phyloP scores from a whole-genome alignment of 2,797 vertebrate species.

The Lutjanus campechanus region DNA sequence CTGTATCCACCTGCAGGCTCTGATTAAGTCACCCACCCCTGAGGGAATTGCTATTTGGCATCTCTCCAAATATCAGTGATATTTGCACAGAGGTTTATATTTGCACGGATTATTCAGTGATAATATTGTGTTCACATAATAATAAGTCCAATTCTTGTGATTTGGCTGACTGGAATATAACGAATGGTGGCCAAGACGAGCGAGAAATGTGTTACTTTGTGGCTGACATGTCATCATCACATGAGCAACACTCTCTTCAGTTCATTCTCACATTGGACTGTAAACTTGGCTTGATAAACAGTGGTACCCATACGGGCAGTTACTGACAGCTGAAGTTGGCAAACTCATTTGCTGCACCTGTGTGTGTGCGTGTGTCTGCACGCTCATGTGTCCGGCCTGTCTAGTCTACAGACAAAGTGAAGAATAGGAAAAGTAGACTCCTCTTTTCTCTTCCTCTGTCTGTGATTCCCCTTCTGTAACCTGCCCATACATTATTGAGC shows the following conservation, averaged over 20 bases:
- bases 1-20: constrained; percentile 8
- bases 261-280: constrained; percentile 37
- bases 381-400: neutral
- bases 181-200: neutral
- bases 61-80: constrained; percentile 26
- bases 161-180: constrained; percentile 20
- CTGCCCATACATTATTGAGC: constrained; percentile 74
- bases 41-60: neutral
- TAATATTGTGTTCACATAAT: constrained; percentile 7
- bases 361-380: neutral
- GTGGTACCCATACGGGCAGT: neutral
- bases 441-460: constrained; percentile 36
- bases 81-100: constrained; percentile 21
- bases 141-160: constrained; percentile 3
- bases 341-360: constrained; percentile 11
- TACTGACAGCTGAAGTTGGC: constrained; percentile 4
- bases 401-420: constrained; percentile 12
- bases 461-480: constrained; percentile 52
- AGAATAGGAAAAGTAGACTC: constrained; percentile 16
- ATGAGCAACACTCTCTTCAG: constrained; percentile 26
- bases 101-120: neutral
- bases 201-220: constrained; percentile 45
- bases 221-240: constrained; percentile 21
- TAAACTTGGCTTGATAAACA: neutral
- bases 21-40: constrained; percentile 3